These are phyloP conservation scores for Tetrax tetrax DNA, from an alignment of 2,113 vertebrate species.

Conservation along the genomic window DNA sequence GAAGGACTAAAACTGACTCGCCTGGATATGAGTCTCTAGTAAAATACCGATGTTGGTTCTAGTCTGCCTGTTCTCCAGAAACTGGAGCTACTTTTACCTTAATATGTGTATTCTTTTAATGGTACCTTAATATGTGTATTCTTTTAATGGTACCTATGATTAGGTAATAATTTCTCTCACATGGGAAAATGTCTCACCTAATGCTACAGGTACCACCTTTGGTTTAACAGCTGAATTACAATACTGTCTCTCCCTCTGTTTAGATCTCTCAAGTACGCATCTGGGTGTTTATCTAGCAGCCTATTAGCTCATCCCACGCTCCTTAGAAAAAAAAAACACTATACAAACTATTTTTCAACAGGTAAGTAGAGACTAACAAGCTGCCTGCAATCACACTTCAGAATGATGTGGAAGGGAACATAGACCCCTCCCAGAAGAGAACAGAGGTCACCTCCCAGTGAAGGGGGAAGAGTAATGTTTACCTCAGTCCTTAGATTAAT, in stretches of 20 bases:
- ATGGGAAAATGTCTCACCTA: neutral
- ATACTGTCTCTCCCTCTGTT: neutral
- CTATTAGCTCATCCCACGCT: neutral
- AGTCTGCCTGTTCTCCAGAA: neutral
- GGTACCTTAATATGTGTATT: neutral
- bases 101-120: neutral
- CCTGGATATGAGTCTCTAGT: neutral
- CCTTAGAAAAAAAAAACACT: neutral
- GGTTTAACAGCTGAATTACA: neutral
- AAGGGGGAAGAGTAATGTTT: neutral
- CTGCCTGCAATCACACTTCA: neutral
- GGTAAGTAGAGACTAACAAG: neutral
- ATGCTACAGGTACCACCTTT: neutral
- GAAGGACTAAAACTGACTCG: neutral
- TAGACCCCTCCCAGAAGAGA: neutral
- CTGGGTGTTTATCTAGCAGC: neutral
- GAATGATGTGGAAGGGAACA: neutral
- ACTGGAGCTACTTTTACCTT: neutral
- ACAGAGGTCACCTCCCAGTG: neutral
- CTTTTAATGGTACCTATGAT: neutral
- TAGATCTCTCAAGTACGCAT: neutral
- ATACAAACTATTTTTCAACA: neutral
- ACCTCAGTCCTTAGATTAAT: neutral
- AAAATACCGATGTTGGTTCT: neutral
- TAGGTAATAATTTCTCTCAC: neutral